Conservation (phyloP, 2,113 vertebrate species). For the Sebastes schlegelii region DNA sequence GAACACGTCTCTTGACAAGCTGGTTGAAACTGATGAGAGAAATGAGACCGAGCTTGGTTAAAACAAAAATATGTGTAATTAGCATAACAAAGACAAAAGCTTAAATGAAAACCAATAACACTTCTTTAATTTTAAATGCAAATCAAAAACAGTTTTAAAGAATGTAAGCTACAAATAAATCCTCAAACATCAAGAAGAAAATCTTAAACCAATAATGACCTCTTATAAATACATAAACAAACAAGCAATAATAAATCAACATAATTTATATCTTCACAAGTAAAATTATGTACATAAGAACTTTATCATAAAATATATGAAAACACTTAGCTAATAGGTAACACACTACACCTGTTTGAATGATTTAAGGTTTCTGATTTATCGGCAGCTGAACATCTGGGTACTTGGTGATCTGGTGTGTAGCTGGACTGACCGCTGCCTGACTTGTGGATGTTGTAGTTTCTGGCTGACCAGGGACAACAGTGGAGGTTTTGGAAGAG, state of each 20-base stretch:
- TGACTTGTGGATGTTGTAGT: slow-evolving; percentile 62
- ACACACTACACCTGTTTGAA: neutral
- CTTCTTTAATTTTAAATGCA: slow-evolving; percentile 22
- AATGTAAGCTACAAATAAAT: slow-evolving; percentile 11
- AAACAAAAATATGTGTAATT: neutral
- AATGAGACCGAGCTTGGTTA: slow-evolving; percentile 30
- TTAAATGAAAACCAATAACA: neutral
- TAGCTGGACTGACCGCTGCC: slow-evolving; percentile 67
- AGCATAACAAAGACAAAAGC: neutral
- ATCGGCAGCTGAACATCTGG: slow-evolving; percentile 80
- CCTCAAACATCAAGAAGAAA: neutral
- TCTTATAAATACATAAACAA: slow-evolving; percentile 10
- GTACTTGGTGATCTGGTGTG: slow-evolving; percentile 74
- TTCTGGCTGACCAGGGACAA: slow-evolving; percentile 85
- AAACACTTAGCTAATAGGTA: neutral
- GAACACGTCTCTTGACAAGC: slow-evolving; percentile 81
- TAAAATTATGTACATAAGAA: slow-evolving; percentile 24
- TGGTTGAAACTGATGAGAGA: slow-evolving; percentile 79
- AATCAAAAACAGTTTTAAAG: neutral
- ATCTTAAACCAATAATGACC: neutral
- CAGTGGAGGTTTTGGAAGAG: slow-evolving; percentile 84
- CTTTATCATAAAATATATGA: neutral
- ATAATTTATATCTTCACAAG: slow-evolving; percentile 1
- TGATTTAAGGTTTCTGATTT: slow-evolving; percentile 60
- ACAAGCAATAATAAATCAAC: neutral